Evolutionary conservation across 2,113 vertebrate genomes (phyloP), one percentile per base, ranked within the genome.

Genomic region (Sisor rabdophorus): DNA sequence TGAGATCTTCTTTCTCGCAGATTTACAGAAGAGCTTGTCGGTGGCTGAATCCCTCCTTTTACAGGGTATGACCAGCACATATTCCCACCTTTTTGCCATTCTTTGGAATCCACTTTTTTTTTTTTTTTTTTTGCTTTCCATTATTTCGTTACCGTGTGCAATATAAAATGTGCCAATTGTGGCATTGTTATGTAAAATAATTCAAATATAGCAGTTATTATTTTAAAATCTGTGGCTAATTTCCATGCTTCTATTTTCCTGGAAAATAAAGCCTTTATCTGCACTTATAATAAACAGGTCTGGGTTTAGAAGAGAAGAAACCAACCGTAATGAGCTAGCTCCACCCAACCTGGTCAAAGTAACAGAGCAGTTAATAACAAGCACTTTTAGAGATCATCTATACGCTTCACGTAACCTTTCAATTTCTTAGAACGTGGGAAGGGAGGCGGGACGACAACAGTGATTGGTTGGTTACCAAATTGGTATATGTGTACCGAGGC

Each of bases 71-170:
- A 87, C 88, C 86, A 87, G 87, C 89, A 89, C 87, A 85, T 90
- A 82, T 86, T 83, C 60, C 47, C 15, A 80, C 81, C 81, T 53
- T 61, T 77, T 59, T 48, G 70, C 52, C 32, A 26, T 63, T 68
- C 89, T 87, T 86, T 89, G 90, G 86, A 82, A 85, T 91, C 87
- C 87, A 91, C 79, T 81, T 79, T 68, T 30, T 60, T 74, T 71
- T 84, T 76, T 86, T 86, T 84, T 88, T 88, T 89, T 80, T 89
- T 78, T 63, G 63, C 80, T 71, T 87, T 88, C 88, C 90, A 92
- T 90, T 90, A 92, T 89, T 93, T 92, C 89, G 90, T 92, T 90
- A 92, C 87, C 89, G 88, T 92, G 91, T 92, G 92, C 92, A 93
- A 93, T 93, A 93, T 92, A 87, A 85, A 90, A 90, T 87, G 92